Base-by-base conservation (phyloP, 2,888 invertebrate genomes). In the Nysson spinosus region DNA sequence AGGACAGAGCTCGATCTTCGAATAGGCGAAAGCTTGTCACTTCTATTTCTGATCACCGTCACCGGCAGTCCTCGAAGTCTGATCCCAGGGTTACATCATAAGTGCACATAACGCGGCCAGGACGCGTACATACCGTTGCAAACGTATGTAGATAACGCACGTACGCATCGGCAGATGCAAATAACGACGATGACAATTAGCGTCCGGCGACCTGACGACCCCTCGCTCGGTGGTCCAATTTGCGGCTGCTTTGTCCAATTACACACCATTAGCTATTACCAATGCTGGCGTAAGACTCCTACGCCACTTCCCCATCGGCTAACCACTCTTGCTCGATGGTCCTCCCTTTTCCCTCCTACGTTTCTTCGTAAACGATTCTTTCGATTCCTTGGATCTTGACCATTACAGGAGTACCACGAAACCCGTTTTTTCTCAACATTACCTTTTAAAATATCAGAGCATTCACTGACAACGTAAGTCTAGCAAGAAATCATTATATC, bases 241-340 rank as follows among this genome's bases (percentile, higher is more conserved):
- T 86, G 86, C 87, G 87, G 86, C 78, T 77, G 84, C 85, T 85
- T 87, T 87, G 85, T 85, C 76, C 86, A 86, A 86, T 87, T 87
- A 86, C 80, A 47, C 72, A 62, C 72, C 77, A 77, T 80, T 80
- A 78, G 79, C 79, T 81, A 84, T 84, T 85, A 82, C 77, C 79
- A 75, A 80, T 78, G 78, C 77, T 77, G 71, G 73, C 77, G 73
- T 74, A 77, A 79, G 73, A 81, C 82, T 81, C 83, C 83, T 79
- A 81, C 83, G 80, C 77, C 58, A 57, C 52, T 71, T 71, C 58
- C 67, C 60, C 56, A 39, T 67, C 63, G 52, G 40, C 47, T 34
- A 37, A 54, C 50, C 67, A 54, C 58, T 61, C 51, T 55, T 56
- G 55, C 66, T 60, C 58, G 57, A 57, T 61, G n/a, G n/a, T 52